Base-by-base conservation (phyloP, 2,113 vertebrate species). In the Onychostoma macrolepis region DNA sequence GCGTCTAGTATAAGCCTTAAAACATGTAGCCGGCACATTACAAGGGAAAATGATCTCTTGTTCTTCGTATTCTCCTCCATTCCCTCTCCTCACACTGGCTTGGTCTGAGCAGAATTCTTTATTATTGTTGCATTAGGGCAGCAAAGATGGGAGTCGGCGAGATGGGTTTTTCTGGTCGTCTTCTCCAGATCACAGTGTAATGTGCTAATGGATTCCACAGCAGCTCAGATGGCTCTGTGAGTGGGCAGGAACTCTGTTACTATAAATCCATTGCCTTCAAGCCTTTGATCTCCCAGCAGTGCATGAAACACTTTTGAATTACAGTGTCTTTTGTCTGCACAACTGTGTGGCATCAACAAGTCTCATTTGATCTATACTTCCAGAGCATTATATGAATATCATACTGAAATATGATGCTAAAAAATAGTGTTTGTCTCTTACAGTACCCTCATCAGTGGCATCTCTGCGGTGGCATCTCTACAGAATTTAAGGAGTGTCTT, bases 191-290 rank as follows among this genome's bases (percentile, higher is more conserved):
- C 74, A 83, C 69, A 83, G 56, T 90, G 91, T 92, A 91, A 92
- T 90, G 93, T 92, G 89, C 93, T 94, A 94, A 95, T 95, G 94
- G 94, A 92, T 89, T 92, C 87, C 43, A 85, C 38, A 72, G 89
- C 90, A 89, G 87, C 91, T 83, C 84, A 61, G 81, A 50, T 45
- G 28, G 6, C 26, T n/a, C 36, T 74, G 80, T 76, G 80, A 41
- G 86, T 76, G 41, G 45, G 45, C 43, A 69, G 80, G 56, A 69
- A 69, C 61, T 83, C 80, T 71, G 63, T 71, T 83, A 83, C 63
- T 71, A 83, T 83, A 71, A 83, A 83, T 83, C 63, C 43, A 69
- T 48, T 36, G 63, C 63, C 43, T 71, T 45, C 63, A 71, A 71
- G 43, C 80, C 80, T 67, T 33, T 83, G 80, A 71, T 71, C 80